Evolutionary conservation across 2,888 invertebrate genomes (phyloP), one percentile per base, ranked within the genome.

Genomic region (Caprella mutica): DNA sequence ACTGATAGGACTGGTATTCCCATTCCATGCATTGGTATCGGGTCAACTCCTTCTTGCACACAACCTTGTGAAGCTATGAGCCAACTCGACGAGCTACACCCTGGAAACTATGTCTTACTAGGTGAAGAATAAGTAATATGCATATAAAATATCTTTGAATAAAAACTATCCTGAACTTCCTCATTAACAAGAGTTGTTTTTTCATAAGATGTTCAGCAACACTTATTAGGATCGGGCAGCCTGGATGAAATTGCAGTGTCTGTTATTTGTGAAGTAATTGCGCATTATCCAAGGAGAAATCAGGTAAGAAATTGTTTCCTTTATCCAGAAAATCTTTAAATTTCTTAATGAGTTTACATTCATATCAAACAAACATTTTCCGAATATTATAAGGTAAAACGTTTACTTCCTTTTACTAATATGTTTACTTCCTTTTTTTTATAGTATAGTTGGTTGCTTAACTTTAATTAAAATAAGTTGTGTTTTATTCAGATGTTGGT

Each of bases 41-140:
- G 73, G 3, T 71, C 72, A 6, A 73, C 73, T 0, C 72, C 73
- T 19, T 67, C 71, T 8, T 71, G 70, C 58, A 69, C 69, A 53
- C 62, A 65, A 17, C 70, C 72, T 4, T 64, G 67, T 3, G 59
- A 68, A 1, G 60, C 61, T 21, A 67, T 71, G 67, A 40, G 65
- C 1, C 42, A 60, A 4, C 65, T 73, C 9, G 70, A 69, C 2
- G 72, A 73, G 58, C 67, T 72, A 5, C 72, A 72, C 66, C 72
- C 73, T 5, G 73, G 73, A 9, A 72, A 71, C 61, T 73, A 72
- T 56, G 65, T 71, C 39, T 73, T 73, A 58, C 70, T 71, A 61
- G 61, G 72, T 58, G 6, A 51, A 54, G 33, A 19, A n/a, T 33
- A n/a, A n/a, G n/a, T 17, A n/a, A n/a, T n/a, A n/a, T n/a, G n/a